A percentile compares a stretch with the other conserved stretches of the same genome.
phyloP scores from a whole-genome alignment of 2,888 invertebrate genomes.

The Drosophila barbarae region DNA sequence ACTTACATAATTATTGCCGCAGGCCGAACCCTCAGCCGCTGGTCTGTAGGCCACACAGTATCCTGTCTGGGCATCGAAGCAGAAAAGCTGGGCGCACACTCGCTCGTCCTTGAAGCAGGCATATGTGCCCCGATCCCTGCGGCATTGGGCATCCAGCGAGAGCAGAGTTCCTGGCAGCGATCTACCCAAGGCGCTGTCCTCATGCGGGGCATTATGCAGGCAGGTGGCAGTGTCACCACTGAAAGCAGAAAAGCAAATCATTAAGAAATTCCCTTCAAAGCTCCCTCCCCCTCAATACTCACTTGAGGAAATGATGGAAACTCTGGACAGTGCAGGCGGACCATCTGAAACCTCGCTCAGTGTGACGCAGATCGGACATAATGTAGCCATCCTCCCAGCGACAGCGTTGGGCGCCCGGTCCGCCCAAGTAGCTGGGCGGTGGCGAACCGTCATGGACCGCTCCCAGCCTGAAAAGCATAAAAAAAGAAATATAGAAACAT shows the following conservation, averaged over 20 bases:
- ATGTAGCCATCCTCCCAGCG: constrained; percentile 98
- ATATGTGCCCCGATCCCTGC: constrained; percentile 94
- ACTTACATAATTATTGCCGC: constrained; percentile 94
- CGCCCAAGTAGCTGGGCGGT: constrained; percentile 95
- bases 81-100: constrained; percentile 96
- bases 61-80: constrained; percentile 95
- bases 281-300: constrained; percentile 75
- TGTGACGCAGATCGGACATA: constrained; percentile 96
- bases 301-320: constrained; percentile 97
- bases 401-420: constrained; percentile 96
- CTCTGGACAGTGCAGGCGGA: constrained; percentile 95
- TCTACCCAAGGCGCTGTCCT: constrained; percentile 93
- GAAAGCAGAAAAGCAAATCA: constrained; percentile 67
- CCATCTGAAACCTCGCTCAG: constrained; percentile 97
- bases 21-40: constrained; percentile 95
- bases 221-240: constrained; percentile 97
- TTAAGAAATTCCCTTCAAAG: constrained; percentile 5
- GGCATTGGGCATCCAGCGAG: constrained; percentile 94
- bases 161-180: constrained; percentile 93
- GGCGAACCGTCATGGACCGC: constrained; percentile 98
- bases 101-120: constrained; percentile 93
- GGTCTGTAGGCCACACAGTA: constrained; percentile 97
- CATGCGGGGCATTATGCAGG: constrained; percentile 94
- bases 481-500: not conserved
- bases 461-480: constrained; percentile 85